These are phyloP conservation scores for Diarsia rubi DNA, from an alignment of 2,888 invertebrate species.

Conservation along the genomic window DNA sequence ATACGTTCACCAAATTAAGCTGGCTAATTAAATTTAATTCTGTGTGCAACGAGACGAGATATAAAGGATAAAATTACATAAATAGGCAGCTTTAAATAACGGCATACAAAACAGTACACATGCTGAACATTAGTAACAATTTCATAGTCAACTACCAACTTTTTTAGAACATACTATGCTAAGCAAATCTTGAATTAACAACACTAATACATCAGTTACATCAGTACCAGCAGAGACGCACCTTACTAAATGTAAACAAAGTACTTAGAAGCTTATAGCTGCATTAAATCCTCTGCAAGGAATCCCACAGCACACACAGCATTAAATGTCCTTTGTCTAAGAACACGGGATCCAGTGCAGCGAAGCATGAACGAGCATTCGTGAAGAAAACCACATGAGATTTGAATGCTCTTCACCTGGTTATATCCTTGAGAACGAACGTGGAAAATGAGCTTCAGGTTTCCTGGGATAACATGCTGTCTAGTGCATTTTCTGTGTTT, in stretches of 20 bases:
- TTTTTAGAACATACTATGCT: neutral
- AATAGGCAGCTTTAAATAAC: neutral
- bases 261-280: constrained; percentile 13
- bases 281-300: constrained; percentile 12
- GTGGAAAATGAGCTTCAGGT: neutral
- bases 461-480: neutral
- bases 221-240: neutral
- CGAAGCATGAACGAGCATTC: constrained; percentile 38
- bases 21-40: neutral
- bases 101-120: neutral
- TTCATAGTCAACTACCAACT: neutral
- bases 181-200: neutral
- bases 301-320: constrained; percentile 4
- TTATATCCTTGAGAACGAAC: neutral
- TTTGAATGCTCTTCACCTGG: neutral
- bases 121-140: neutral
- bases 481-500: neutral
- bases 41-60: neutral
- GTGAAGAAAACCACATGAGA: constrained; percentile 26
- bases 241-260: constrained; percentile 11
- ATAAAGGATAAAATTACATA: neutral
- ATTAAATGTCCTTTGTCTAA: constrained; percentile 34
- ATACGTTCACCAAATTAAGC: too few relatives aligned
- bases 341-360: constrained; percentile 27
- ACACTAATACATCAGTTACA: neutral